A percentile compares a stretch with the other conserved stretches of the same genome.
Evolutionary conservation across 2,888 invertebrate species (phyloP).

Genomic region (Mallateleia sp.): DNA sequence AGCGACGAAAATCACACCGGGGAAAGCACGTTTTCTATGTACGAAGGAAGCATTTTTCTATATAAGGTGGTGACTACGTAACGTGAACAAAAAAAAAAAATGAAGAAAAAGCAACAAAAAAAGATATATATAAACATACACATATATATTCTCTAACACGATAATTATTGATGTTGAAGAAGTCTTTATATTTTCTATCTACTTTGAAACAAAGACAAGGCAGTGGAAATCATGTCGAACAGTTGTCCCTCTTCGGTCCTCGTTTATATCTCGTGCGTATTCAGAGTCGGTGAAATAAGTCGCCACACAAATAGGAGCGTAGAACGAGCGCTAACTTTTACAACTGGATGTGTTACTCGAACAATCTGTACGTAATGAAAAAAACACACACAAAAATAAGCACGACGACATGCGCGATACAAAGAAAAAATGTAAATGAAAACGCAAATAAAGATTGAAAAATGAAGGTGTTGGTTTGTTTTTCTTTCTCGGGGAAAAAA

Average conservation of each 20-base stretch:
- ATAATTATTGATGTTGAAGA: constrained; percentile 68
- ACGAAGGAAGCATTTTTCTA: constrained; percentile 66
- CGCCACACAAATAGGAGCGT: constrained; percentile 56
- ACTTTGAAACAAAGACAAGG: constrained; percentile 51
- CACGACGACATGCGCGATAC: too few species aligned
- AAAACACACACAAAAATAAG: constrained; percentile 23
- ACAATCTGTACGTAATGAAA: constrained; percentile 60
- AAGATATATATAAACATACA: constrained; percentile 31
- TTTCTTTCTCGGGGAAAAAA: too few species aligned
- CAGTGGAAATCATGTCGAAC: constrained; percentile 16
- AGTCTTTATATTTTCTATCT: constrained; percentile 72
- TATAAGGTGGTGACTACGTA: constrained; percentile 47
- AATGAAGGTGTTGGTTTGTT: too few species aligned
- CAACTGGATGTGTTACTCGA: constrained; percentile 64
- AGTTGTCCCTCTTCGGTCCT: constrained; percentile 62
- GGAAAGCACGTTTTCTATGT: constrained; percentile 69
- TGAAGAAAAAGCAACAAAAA: background rate
- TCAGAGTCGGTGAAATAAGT: constrained; percentile 44
- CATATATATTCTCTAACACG: constrained; percentile 61
- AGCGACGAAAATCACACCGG: constrained; percentile 55
- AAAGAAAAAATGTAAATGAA: constrained; percentile 65
- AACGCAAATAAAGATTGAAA: constrained; percentile 59
- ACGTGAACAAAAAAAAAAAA: background rate
- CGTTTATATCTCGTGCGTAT: constrained; percentile 64
- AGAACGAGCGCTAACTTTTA: constrained; percentile 64